Conservation (phyloP, 2,888 invertebrate species). For the Leucophenga maculata region DNA sequence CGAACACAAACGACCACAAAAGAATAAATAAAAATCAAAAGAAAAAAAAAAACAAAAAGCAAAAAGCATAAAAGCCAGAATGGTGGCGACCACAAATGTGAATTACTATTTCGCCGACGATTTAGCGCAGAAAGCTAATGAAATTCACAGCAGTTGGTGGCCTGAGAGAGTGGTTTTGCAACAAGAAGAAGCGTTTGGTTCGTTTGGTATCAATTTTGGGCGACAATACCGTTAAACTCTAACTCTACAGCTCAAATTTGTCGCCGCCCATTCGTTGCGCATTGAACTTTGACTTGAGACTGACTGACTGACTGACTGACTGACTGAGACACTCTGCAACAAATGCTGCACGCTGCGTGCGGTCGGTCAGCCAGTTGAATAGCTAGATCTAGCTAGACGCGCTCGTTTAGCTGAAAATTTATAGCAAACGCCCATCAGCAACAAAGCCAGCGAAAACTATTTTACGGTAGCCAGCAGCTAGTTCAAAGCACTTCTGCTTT, state of each 20-base stretch:
- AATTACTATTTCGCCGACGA: constrained; percentile 56
- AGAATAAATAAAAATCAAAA: constrained; percentile 36
- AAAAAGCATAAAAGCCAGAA: constrained; percentile 22
- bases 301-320: no score
- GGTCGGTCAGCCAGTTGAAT: no score
- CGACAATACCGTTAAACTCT: no score
- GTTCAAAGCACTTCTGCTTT: background rate
- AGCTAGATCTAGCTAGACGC: no score
- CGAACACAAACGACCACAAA: background rate
- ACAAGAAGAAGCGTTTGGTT: background rate
- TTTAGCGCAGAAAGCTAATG: constrained; percentile 34
- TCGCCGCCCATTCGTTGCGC: no score
- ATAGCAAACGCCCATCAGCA: constrained; percentile 22
- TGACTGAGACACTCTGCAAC: no score
- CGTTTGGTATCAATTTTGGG: no score
- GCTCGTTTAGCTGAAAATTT: constrained; percentile 17
- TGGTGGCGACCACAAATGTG: constrained; percentile 46
- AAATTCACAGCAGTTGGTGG: constrained; percentile 65
- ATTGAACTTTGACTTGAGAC: no score
- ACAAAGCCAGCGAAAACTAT: background rate
- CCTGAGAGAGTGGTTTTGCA: no score
- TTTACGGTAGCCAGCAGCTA: background rate
- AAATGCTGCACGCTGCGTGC: no score
- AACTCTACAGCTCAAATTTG: no score
- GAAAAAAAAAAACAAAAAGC: constrained; percentile 14